These are phyloP conservation scores for Tetheella fluctuosa DNA, from an alignment of 2,888 invertebrate species.

Conservation along the genomic window DNA sequence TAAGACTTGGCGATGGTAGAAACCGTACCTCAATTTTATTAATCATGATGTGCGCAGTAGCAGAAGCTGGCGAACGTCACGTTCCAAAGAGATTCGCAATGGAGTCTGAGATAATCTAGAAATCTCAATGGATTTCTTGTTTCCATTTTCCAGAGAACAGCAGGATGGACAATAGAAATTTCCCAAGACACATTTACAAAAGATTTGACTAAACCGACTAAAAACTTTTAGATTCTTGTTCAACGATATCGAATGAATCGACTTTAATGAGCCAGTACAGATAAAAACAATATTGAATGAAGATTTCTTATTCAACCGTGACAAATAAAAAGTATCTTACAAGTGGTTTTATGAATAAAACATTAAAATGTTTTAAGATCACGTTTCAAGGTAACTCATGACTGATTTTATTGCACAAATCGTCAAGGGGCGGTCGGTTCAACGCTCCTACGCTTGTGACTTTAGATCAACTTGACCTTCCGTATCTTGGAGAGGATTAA, in stretches of 20 bases:
- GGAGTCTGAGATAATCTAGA: no score
- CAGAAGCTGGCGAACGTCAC: background rate
- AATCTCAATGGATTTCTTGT: no score
- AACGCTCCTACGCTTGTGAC: slow-evolving; percentile 34
- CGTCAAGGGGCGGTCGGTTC: slow-evolving; percentile 32
- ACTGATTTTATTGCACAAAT: background rate
- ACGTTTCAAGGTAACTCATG: background rate
- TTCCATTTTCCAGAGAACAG: no score
- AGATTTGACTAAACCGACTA: no score
- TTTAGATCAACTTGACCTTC: slow-evolving; percentile 52
- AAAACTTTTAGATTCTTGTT: no score
- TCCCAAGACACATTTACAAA: no score
- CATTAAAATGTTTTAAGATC: background rate
- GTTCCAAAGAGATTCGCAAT: no score
- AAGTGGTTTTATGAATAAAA: background rate
- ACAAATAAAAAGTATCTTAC: background rate
- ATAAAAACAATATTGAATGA: background rate
- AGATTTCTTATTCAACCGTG: background rate
- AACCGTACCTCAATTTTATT: slow-evolving; percentile 12
- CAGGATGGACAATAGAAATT: no score
- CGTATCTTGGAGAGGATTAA: slow-evolving; percentile 51
- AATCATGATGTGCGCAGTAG: slow-evolving; percentile 7
- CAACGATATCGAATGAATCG: background rate
- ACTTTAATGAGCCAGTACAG: background rate
- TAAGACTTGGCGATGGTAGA: slow-evolving; percentile 15